Percentiles rank a stretch among this genome's conserved stretches.
Conservation (phyloP, 2,888 invertebrate genomes). For the Drosophila leonis region DNA sequence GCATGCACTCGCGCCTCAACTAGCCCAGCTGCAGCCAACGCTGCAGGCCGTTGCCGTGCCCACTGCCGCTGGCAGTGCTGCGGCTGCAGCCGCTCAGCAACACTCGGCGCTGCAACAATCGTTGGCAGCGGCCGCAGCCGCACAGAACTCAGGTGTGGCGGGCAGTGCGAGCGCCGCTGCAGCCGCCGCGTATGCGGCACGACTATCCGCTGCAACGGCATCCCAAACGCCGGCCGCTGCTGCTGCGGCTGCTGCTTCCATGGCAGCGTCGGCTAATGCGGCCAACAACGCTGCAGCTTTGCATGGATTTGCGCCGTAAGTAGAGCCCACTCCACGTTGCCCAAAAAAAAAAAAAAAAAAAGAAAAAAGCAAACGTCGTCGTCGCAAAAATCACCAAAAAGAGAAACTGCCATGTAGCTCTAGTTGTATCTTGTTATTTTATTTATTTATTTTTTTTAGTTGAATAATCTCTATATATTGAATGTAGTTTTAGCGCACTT, state of each 20-base stretch:
- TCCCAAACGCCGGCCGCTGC: constrained; percentile 87
- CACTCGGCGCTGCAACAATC: constrained; percentile 87
- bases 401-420: constrained; percentile 52
- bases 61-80: constrained; percentile 86
- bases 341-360: constrained; percentile 34
- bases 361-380: constrained; percentile 46
- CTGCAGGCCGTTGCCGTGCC: constrained; percentile 87
- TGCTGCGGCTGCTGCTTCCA: constrained; percentile 87
- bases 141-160: constrained; percentile 70
- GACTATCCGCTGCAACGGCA: constrained; percentile 74
- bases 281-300: constrained; percentile 92
- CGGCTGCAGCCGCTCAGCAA: constrained; percentile 86
- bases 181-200: constrained; percentile 83
- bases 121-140: constrained; percentile 80
- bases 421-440: constrained; percentile 54
- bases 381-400: constrained; percentile 42
- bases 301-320: constrained; percentile 97
- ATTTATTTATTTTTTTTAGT: constrained; percentile 39
- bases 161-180: constrained; percentile 71
- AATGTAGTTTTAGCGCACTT: constrained; percentile 78
- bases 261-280: constrained; percentile 87
- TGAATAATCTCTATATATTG: constrained; percentile 60
- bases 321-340: constrained; percentile 85
- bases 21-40: constrained; percentile 69
- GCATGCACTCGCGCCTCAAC: constrained; percentile 67